Evolutionary conservation across 37 sponge, comb jelly and placozoan species (phyloP).

Genomic region (Aphrocallistes beatrix): DNA sequence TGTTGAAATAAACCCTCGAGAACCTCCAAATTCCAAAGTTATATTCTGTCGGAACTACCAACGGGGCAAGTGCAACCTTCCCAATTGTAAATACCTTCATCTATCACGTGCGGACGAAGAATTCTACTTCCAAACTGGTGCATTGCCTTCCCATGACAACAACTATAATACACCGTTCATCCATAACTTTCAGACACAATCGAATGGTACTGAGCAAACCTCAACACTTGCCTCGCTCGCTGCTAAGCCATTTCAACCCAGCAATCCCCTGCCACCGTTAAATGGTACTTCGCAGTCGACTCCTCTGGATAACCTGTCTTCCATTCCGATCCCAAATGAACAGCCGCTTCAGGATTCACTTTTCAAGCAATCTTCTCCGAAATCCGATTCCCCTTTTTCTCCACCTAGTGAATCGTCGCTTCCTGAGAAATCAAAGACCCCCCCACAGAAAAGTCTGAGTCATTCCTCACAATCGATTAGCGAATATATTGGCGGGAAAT

Average conservation of each 20-base stretch:
- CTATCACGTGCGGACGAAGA: not conserved
- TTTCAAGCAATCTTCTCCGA: not conserved
- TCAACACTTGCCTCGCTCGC: not conserved
- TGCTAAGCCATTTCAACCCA: not conserved
- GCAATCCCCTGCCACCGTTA: not conserved
- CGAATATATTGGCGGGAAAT: not conserved
- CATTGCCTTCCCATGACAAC: not conserved
- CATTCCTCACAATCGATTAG: slow-evolving; percentile 2
- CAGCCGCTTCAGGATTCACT: not conserved
- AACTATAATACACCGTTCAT: not conserved
- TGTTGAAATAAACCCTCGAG: not conserved
- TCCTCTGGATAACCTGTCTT: not conserved
- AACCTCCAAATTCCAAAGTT: not conserved
- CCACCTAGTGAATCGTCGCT: not conserved
- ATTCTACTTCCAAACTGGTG: not conserved
- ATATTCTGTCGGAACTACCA: slow-evolving; percentile 5
- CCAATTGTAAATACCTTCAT: slow-evolving; percentile 6
- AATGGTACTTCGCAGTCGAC: not conserved
- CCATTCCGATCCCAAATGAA: not conserved
- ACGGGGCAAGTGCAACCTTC: slow-evolving; percentile 7
- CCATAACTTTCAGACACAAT: not conserved
- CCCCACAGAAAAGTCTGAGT: not conserved
- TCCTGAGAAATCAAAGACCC: not conserved
- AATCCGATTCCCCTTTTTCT: not conserved
- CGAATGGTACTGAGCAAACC: not conserved